Evolutionary conservation across 2,113 vertebrate genomes (phyloP), one percentile per base, ranked within the genome.

Genomic region (Okapia johnstoni): DNA sequence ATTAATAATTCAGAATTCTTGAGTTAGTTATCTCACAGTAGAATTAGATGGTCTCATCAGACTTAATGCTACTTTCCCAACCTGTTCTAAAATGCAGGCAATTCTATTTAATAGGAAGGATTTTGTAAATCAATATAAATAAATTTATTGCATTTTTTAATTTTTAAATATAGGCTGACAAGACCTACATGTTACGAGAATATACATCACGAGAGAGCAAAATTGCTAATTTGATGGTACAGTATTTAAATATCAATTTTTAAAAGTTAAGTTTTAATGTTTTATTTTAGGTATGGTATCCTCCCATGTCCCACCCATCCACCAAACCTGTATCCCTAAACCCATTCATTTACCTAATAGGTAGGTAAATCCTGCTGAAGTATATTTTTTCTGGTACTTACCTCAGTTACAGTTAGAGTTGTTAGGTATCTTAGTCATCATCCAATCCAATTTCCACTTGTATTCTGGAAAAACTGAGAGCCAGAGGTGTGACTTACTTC

Each of bases 131-230:
- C 48, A 52, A n/a, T 43, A 30, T 85, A 92, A 77, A 57, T 76
- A 46, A 83, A 88, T 91, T 92, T 76, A 57, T 66, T 61, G 21
- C 7, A 10, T 77, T 55, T 86, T 94, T 95, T 57, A 55, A 54
- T 98, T 70, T 97, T 87, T 95, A 84, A 94, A 97, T 50, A 81
- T 96, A 99, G 99, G 99, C 99, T 76, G 99, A 99, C 96, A 99
- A 99, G 97, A 97, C 98, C 57, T 99, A 99, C 98, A 99, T 99
- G 99, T 98, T 99, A 55, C 98, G 99, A 97, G 99, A 99, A 98
- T 99, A 99, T 98, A 99, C 99, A 33, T 99, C 99, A 10, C 99
- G 99, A 87, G 99, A 99, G 98, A 99, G 99, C 98, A 99, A 99
- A 98, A 98, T 99, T 95, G 98, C 99, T 94, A 99, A 99, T 91